Evolutionary conservation across 2,113 vertebrate genomes (phyloP).

Genomic region (Upupa epops): DNA sequence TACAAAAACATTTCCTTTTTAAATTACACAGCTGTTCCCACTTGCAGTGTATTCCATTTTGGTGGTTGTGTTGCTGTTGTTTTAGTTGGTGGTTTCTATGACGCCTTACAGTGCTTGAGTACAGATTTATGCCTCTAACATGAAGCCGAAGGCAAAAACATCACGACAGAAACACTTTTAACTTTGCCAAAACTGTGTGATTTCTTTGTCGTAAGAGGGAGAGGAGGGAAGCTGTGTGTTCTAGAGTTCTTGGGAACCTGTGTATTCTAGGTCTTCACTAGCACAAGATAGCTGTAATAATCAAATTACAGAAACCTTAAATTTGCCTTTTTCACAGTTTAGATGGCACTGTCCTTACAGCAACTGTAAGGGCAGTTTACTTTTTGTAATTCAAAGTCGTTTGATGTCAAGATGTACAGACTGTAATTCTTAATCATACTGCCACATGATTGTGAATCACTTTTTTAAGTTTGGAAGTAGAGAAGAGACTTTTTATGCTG

Average conservation of each 20-base stretch:
- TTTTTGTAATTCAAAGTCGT: conserved; percentile 76
- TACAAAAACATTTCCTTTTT: conserved; percentile 68
- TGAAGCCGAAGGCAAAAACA: conserved; percentile 72
- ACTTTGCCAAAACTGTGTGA: conserved; percentile 69
- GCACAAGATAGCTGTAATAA: conserved; percentile 65
- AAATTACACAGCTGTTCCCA: conserved; percentile 59
- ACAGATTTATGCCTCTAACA: conserved; percentile 76
- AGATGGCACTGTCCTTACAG: conserved; percentile 53
- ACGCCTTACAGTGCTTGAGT: conserved; percentile 84
- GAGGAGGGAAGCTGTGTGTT: not conserved
- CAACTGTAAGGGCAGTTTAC: conserved; percentile 69
- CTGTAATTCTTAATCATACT: conserved; percentile 76
- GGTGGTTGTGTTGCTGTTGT: not conserved
- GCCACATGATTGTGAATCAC: conserved; percentile 73
- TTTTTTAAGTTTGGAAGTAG: conserved; percentile 69
- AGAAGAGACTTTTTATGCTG: conserved; percentile 71
- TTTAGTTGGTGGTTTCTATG: conserved; percentile 74
- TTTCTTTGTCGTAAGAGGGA: conserved; percentile 63
- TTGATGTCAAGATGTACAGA: conserved; percentile 73
- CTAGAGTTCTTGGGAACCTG: conserved; percentile 53
- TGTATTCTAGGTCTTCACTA: conserved; percentile 65
- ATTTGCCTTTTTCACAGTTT: conserved; percentile 63
- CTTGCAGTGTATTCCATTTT: conserved; percentile 69
- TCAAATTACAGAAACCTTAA: conserved; percentile 68
- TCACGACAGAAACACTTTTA: conserved; percentile 40